These are phyloP conservation scores for Ephestia elutella DNA, from an alignment of 1,140 invertebrate genomes.

Conservation along the genomic window DNA sequence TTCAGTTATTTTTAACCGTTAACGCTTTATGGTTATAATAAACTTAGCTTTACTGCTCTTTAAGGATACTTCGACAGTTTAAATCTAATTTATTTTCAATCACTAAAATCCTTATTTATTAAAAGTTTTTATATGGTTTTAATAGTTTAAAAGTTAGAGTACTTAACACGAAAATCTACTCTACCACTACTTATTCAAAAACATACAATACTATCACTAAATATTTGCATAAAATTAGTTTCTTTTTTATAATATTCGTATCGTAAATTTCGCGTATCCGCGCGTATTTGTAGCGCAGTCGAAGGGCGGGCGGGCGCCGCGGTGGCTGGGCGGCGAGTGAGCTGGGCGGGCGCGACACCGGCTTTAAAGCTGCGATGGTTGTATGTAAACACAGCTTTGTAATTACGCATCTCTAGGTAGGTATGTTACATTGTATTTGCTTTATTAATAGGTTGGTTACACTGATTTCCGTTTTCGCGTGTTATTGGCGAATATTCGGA, in stretches of 20 bases:
- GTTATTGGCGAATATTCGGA: too few relatives aligned
- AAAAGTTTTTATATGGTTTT: too few relatives aligned
- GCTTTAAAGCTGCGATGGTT: conserved; percentile 24
- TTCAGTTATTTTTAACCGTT: conserved; percentile 42
- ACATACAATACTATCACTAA: not conserved
- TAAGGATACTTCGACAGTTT: not conserved
- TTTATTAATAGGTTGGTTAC: too few relatives aligned
- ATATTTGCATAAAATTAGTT: not conserved
- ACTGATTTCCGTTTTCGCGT: too few relatives aligned
- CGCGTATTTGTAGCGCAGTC: not conserved
- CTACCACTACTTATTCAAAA: not conserved
- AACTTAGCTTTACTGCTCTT: not conserved
- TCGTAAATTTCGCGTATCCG: conserved; percentile 11
- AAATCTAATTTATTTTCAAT: too few relatives aligned
- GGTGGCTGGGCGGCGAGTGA: conserved; percentile 37
- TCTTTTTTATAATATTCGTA: not conserved
- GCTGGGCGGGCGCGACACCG: conserved; percentile 20
- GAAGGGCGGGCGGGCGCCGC: conserved; percentile 38
- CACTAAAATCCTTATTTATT: too few relatives aligned
- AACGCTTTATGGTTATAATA: conserved; percentile 16
- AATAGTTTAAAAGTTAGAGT: too few relatives aligned
- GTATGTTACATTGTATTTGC: not conserved
- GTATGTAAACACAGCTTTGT: conserved; percentile 4
- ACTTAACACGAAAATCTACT: too few relatives aligned
- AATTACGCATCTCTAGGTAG: not conserved